Evolutionary conservation across 1,140 invertebrate species (phyloP), one percentile per base, ranked within the genome.

Genomic region (Oedothorax gibbosus): DNA sequence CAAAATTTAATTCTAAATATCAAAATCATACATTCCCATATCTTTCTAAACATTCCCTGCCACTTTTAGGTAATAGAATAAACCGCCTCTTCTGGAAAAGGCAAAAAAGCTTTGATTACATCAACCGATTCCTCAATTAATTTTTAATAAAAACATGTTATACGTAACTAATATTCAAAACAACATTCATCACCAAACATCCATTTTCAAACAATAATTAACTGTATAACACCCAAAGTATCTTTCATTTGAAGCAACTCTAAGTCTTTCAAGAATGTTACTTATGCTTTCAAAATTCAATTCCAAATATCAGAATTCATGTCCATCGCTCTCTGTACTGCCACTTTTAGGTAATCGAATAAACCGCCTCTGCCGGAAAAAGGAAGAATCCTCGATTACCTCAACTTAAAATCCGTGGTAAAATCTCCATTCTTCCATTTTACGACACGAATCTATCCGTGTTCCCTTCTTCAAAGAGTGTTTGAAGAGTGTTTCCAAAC

Each of bases 301-400:
- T 35, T 8, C 62, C 12, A n/a, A 65, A 65, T n/a, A n/a, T 65
- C 14, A 65, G 10, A n/a, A 21, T 50, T 50, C 66, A 69, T 49
- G 21, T 69, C 35, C 35, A 2, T 35, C 35, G 1, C 35, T 35
- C 35, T 2, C 35, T 35, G 35, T 35, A 35, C 35, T 35, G 35
- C 35, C 35, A 35, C 35, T 35, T 35, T 35, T 35, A 35, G 35
- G 35, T 35, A 35, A 69, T 69, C 35, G 66, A 50, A 69, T 69
- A 21, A 69, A 69, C 15, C 18, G 51, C 66, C n/a, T 50, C n/a
- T 69, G 35, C 12, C 5, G 21, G 14, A 35, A 69, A 35, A 35
- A 35, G 1, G 35, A 35, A 35, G 35, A 69, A 69, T 69, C 49
- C 66, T 35, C 66, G 66, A 69, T 69, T 69, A 69, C 35, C 4